Evolutionary conservation across 2,888 invertebrate genomes (phyloP).

Genomic region (Diadromus collaris): DNA sequence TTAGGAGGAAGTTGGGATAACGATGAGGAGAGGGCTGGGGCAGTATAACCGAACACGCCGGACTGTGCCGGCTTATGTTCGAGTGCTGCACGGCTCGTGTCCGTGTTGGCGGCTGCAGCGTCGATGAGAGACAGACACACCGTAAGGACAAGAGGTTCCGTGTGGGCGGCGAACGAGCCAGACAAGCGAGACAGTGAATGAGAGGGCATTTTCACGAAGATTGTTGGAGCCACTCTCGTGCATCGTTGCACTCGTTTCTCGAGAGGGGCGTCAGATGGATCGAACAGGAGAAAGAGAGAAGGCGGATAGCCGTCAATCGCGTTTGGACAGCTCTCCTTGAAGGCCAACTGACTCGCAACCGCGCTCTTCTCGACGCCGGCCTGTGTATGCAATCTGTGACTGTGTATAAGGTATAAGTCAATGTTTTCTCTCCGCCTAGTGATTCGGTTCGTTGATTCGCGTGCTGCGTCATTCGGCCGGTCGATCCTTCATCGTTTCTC

Average conservation of each 20-base stretch:
- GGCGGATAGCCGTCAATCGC: constrained; percentile 56
- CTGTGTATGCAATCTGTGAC: constrained; percentile 32
- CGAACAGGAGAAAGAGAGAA: constrained; percentile 13
- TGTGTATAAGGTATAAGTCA: constrained; percentile 40
- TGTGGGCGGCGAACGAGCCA: constrained; percentile 46
- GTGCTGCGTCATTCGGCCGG: constrained; percentile 39
- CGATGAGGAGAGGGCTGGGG: constrained; percentile 60
- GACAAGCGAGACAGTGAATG: constrained; percentile 42
- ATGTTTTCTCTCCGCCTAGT: constrained; percentile 51
- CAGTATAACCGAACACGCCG: constrained; percentile 27
- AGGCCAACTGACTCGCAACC: constrained; percentile 35
- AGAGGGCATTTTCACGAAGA: constrained; percentile 54
- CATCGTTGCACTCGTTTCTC: constrained; percentile 45
- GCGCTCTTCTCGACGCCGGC: background rate
- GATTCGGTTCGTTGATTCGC: constrained; percentile 45
- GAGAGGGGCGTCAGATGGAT: constrained; percentile 4
- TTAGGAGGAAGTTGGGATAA: constrained; percentile 67
- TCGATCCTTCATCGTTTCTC: constrained; percentile 19
- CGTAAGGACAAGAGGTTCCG: constrained; percentile 22
- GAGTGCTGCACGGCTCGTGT: constrained; percentile 40
- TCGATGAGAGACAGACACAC: constrained; percentile 17
- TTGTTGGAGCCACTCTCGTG: constrained; percentile 42
- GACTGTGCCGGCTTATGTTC: background rate
- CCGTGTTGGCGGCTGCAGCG: constrained; percentile 15
- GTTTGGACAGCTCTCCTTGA: constrained; percentile 58